Conservation (phyloP, 2,797 vertebrate species). For the Clangula hyemalis region DNA sequence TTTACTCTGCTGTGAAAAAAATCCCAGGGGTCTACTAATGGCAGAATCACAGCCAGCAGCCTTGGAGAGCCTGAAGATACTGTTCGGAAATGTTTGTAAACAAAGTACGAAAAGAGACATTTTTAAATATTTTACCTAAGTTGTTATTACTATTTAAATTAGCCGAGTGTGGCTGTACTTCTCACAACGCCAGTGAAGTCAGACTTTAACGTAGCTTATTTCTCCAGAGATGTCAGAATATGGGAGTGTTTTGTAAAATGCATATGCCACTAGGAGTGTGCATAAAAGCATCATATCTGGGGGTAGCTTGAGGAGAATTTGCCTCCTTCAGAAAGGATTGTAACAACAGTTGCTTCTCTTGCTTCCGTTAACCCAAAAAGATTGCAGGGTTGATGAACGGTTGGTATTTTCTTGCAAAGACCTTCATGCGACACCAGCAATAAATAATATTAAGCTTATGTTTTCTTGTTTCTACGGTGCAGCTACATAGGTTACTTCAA, state of each 20-base stretch:
- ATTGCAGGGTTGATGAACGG: neutral
- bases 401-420: neutral
- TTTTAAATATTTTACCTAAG: neutral
- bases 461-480: neutral
- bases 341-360: neutral
- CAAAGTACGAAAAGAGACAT: neutral
- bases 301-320: neutral
- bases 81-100: neutral
- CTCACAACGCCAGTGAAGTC: neutral
- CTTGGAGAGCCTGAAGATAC: neutral
- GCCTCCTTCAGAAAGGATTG: neutral
- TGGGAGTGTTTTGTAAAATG: neutral
- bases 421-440: neutral
- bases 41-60: neutral
- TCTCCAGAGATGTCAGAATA: neutral
- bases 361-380: neutral
- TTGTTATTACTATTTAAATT: neutral
- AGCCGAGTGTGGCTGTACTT: neutral
- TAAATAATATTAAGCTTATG: neutral
- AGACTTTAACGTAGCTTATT: neutral
- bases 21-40: neutral
- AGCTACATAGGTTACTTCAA: neutral
- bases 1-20: neutral
- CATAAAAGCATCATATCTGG: fast-evolving
- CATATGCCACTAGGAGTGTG: fast-evolving